Conservation (phyloP, 2,797 vertebrate genomes). For the Strix occidentalis region DNA sequence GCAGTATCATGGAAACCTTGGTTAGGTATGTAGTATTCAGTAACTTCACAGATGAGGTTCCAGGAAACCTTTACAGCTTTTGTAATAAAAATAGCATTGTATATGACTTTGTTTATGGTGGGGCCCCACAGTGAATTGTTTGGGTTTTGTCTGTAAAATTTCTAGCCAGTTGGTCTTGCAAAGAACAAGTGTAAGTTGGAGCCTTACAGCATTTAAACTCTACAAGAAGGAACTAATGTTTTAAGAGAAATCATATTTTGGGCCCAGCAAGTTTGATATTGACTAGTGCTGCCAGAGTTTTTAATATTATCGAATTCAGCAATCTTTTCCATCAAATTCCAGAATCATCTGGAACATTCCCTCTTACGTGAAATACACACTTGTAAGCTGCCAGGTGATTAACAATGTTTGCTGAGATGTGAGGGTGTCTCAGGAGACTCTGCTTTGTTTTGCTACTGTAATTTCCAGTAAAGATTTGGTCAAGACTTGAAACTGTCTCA, state of each 20-base stretch:
- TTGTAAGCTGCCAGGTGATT: conserved; percentile 63
- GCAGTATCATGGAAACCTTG: conserved; percentile 1
- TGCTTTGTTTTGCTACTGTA: conserved; percentile 70
- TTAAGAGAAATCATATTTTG: conserved; percentile 46
- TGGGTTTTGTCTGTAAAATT: conserved; percentile 13
- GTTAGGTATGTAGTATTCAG: conserved; percentile 13
- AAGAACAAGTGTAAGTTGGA: conserved; percentile 31
- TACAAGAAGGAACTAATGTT: conserved; percentile 12
- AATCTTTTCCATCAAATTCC: conserved; percentile 54
- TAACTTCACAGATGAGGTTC: conserved; percentile 45
- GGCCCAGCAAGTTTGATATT: not conserved
- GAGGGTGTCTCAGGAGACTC: conserved; percentile 47
- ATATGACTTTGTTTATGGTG: conserved; percentile 49
- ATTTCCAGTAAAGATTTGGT: conserved; percentile 72
- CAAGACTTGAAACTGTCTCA: conserved; percentile 63
- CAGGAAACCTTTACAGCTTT: conserved; percentile 56
- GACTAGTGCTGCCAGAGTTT: conserved; percentile 41
- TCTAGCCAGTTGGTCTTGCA: conserved; percentile 6
- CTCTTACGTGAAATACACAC: not conserved
- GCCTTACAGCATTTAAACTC: not conserved
- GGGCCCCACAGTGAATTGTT: not conserved
- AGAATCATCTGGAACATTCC: conserved; percentile 55
- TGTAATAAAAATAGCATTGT: conserved; percentile 54
- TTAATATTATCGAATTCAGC: conserved; percentile 29
- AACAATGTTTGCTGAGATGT: conserved; percentile 55